Evolutionary conservation across 2,888 invertebrate species (phyloP).

Genomic region (Cheilosia impressa): DNA sequence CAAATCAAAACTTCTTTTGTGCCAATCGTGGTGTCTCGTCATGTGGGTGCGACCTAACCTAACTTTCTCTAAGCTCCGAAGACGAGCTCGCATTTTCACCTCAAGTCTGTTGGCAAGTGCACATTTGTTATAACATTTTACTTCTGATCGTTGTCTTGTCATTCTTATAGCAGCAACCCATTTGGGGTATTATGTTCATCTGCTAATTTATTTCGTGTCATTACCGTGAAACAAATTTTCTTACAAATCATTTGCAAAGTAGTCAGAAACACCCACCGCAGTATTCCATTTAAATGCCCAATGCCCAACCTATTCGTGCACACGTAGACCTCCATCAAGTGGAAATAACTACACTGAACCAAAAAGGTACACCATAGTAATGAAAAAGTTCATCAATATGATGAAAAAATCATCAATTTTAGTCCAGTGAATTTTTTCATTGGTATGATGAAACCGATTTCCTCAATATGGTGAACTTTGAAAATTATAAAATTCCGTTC

Average conservation of each 20-base stretch:
- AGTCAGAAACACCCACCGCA: constrained; percentile 51
- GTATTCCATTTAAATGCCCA: constrained; percentile 2
- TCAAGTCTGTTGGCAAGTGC: constrained; percentile 6
- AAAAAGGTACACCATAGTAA: too few relatives aligned
- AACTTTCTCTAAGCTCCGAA: constrained; percentile 41
- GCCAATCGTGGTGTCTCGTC: neutral
- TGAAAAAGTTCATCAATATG: too few relatives aligned
- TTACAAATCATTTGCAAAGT: constrained; percentile 50
- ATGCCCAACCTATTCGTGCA: constrained; percentile 50
- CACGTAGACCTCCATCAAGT: constrained; percentile 1
- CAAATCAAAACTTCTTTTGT: neutral
- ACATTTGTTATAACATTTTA: constrained; percentile 27
- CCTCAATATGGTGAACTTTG: too few relatives aligned
- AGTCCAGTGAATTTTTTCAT: too few relatives aligned
- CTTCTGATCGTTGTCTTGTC: constrained; percentile 18
- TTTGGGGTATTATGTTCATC: constrained; percentile 9
- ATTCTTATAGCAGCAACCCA: constrained; percentile 24
- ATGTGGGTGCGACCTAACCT: constrained; percentile 25
- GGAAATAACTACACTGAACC: neutral
- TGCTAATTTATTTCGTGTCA: constrained; percentile 47
- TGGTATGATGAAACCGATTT: too few relatives aligned
- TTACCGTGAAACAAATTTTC: constrained; percentile 57
- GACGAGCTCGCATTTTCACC: neutral
- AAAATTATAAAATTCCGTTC: too few relatives aligned
- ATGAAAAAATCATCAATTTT: too few relatives aligned